Evolutionary conservation across 2,888 invertebrate species (phyloP).

Genomic region (Cartodere bifasciata): DNA sequence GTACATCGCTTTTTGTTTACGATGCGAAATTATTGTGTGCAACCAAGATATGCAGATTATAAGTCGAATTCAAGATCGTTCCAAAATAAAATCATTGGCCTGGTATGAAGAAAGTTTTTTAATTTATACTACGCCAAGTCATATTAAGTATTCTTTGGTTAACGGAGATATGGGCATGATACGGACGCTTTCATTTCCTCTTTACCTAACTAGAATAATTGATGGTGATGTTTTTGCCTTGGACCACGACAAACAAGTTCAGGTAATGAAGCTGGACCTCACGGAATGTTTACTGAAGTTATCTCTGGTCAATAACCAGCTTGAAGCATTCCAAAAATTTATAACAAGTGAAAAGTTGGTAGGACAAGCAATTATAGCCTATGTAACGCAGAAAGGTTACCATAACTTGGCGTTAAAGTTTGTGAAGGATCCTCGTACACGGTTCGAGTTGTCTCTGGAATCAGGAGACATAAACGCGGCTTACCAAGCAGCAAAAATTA

Average conservation of each 20-base stretch:
- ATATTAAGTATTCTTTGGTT: conserved; percentile 87
- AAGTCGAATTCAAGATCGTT: conserved; percentile 81
- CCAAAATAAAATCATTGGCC: conserved; percentile 84
- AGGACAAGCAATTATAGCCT: conserved; percentile 93
- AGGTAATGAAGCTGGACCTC: conserved; percentile 79
- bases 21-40: conserved; percentile 79
- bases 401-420: conserved; percentile 95
- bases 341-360: conserved; percentile 88
- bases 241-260: conserved; percentile 74
- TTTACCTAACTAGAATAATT: conserved; percentile 79
- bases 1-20: conserved; percentile 75
- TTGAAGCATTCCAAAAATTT: conserved; percentile 80
- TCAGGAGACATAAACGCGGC: conserved; percentile 94
- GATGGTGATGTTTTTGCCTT: conserved; percentile 78
- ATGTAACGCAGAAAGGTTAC: conserved; percentile 92
- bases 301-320: conserved; percentile 81
- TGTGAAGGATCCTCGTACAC: conserved; percentile 89
- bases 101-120: conserved; percentile 93
- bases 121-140: conserved; percentile 91
- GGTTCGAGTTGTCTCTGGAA: conserved; percentile 81
- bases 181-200: conserved; percentile 84
- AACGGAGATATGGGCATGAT: conserved; percentile 94
- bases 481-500: conserved; percentile 76
- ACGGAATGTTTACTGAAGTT: conserved; percentile 93
- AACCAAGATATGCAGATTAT: conserved; percentile 72